A percentile compares a stretch with the other conserved stretches of the same genome.
Evolutionary conservation across 2,797 vertebrate species (phyloP).

Genomic region (Acipenser oxyrinchus): DNA sequence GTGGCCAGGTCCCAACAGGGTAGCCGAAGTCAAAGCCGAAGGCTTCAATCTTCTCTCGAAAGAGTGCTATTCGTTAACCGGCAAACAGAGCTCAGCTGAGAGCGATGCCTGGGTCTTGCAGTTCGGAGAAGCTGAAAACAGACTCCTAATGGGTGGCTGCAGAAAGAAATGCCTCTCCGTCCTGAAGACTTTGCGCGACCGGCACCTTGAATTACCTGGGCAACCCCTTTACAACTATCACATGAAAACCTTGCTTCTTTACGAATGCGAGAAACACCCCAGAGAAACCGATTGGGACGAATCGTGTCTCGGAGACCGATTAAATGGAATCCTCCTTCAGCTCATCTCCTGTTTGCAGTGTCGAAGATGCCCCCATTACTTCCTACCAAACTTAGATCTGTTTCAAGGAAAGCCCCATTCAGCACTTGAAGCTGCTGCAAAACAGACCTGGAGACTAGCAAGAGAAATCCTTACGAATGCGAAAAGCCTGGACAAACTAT

Average conservation of each 20-base stretch:
- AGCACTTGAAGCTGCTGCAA: constrained; percentile 95
- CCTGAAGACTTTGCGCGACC: constrained; percentile 92
- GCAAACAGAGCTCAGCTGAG: constrained; percentile 97
- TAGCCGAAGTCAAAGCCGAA: constrained; percentile 95
- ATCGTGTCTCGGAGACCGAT: constrained; percentile 93
- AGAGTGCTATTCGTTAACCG: constrained; percentile 95
- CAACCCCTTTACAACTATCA: constrained; percentile 98
- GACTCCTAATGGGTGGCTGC: constrained; percentile 94
- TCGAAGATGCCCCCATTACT: constrained; percentile 97
- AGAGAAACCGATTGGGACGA: constrained; percentile 98
- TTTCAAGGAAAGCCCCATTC: constrained; percentile 99
- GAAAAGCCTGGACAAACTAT: constrained; percentile 99
- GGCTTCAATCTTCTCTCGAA: constrained; percentile 97
- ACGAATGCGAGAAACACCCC: constrained; percentile 98
- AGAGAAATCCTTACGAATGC: constrained; percentile 99
- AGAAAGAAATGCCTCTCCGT: constrained; percentile 95
- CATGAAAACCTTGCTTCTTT: constrained; percentile 98
- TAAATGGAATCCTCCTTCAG: constrained; percentile 97
- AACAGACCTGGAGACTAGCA: constrained; percentile 98
- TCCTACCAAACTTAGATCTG: constrained; percentile 98
- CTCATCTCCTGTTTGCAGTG: constrained; percentile 99
- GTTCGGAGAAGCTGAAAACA: constrained; percentile 97
- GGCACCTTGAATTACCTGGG: constrained; percentile 94
- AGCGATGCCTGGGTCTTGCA: constrained; percentile 98
- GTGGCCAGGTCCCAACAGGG: constrained; percentile 95